Evolutionary conservation across 2,888 invertebrate species (phyloP).

Genomic region (Metallyticus violacea): DNA sequence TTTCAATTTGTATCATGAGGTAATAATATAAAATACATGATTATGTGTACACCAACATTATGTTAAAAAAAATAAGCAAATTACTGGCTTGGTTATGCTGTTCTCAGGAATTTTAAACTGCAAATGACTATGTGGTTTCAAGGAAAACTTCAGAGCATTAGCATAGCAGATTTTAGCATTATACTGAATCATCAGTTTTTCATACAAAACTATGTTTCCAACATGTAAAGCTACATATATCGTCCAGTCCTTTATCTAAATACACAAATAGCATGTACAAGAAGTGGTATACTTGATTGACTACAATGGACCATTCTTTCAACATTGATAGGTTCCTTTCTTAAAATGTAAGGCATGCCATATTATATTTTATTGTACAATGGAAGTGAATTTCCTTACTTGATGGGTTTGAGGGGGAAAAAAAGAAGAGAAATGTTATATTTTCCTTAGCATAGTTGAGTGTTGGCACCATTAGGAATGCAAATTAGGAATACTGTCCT

Average conservation of each 20-base stretch:
- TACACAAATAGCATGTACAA: constrained; percentile 6
- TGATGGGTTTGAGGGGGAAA: neutral
- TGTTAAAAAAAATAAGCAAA: neutral
- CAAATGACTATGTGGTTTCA: neutral
- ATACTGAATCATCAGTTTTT: neutral
- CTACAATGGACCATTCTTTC: constrained; percentile 7
- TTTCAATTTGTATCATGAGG: neutral
- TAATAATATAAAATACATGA: constrained; percentile 9
- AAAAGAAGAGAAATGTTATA: neutral
- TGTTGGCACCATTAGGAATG: neutral
- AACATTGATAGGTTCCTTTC: neutral
- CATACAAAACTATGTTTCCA: neutral
- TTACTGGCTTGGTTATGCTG: neutral
- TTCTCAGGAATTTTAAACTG: neutral
- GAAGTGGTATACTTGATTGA: neutral
- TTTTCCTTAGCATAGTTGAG: neutral
- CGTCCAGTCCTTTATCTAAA: neutral
- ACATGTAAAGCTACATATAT: constrained; percentile 9
- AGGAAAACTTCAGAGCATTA: neutral
- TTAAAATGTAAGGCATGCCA: neutral
- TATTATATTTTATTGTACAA: constrained; percentile 6
- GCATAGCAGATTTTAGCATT: neutral
- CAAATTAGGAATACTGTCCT: neutral
- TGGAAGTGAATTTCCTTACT: constrained; percentile 6
- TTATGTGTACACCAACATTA: neutral